Base-by-base conservation (phyloP, 2,113 vertebrate genomes). In the Pavo muticus region DNA sequence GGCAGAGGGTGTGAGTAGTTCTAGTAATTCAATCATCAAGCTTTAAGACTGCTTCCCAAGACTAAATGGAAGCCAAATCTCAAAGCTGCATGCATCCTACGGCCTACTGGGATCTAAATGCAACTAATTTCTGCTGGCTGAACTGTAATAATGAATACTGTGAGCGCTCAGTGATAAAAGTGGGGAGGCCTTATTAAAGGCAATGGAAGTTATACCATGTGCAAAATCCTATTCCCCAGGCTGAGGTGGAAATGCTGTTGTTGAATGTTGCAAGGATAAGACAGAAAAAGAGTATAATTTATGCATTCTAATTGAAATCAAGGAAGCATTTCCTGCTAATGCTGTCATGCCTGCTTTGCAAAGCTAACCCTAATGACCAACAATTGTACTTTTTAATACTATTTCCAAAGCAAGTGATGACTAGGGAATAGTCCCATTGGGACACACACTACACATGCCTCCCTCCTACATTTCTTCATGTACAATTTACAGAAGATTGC, bases 331-430 rank as follows among this genome's bases (percentile, higher is more conserved):
- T 92, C 94, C 94, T 97, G 80, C 93, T 95, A 95, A 96, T 79
- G 80, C 90, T 84, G 88, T 76, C 88, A 75, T 77, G 85, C 77
- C 70, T 91, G 81, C 90, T 93, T 97, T 94, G 87, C 76, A 82
- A 96, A 86, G 94, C 93, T 71, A 96, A 95, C 96, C 95, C 88
- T 95, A 95, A 95, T 97, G 95, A 95, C 94, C 95, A 95, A 90
- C 95, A 96, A 95, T 93, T 94, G 95, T 91, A 94, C 76, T 64
- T 80, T 81, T 96, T 94, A 94, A 95, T 82, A 84, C 61, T 75
- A 95, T 95, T 92, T 95, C 84, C 8, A 3, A 88, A 92, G 89
- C 84, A 87, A 92, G 65, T 19, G 21, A 68, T 52, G 42, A 48
- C 93, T 84, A 63, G 96, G 74, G 96, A 93, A 95, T 29, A 54